Percentiles rank a stretch among this genome's conserved stretches.
Conservation (phyloP, 2,797 vertebrate genomes). For the Aeoliscus strigatus region DNA sequence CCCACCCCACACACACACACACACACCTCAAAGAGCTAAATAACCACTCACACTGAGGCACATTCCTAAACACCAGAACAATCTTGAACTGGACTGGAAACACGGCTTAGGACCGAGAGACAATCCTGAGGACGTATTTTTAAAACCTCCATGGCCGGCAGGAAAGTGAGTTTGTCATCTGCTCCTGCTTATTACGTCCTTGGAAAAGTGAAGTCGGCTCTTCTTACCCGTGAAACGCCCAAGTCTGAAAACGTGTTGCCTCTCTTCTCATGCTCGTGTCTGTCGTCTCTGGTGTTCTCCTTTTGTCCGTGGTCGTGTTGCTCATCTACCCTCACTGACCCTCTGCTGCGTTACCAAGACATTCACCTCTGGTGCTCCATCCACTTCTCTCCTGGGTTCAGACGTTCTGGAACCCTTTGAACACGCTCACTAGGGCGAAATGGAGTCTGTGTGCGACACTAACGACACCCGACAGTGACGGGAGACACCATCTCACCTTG, state of each 20-base stretch:
- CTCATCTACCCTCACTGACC: slow-evolving; percentile 17
- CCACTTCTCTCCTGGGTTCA: slow-evolving; percentile 19
- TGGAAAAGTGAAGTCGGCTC: neutral
- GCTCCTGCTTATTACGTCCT: neutral
- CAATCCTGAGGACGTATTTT: slow-evolving; percentile 9
- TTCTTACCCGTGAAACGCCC: neutral
- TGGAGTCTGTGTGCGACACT: slow-evolving; percentile 21
- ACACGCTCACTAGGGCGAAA: slow-evolving; percentile 25
- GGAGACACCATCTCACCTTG: slow-evolving; percentile 75
- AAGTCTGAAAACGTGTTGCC: too few species aligned
- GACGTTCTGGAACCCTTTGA: slow-evolving; percentile 7
- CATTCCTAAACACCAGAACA: slow-evolving; percentile 33
- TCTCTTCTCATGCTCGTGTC: neutral
- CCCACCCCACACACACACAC: slow-evolving; percentile 19
- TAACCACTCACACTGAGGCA: slow-evolving; percentile 31
- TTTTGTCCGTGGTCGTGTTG: slow-evolving; percentile 20
- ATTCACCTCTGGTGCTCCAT: slow-evolving; percentile 22
- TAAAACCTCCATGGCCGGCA: neutral
- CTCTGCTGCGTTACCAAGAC: slow-evolving; percentile 6
- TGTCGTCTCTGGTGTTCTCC: slow-evolving; percentile 12
- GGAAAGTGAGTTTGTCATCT: neutral
- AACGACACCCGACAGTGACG: slow-evolving; percentile 11
- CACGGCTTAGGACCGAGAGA: slow-evolving; percentile 14
- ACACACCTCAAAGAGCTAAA: slow-evolving; percentile 58
- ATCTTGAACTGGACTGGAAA: slow-evolving; percentile 26